Base-by-base conservation (phyloP, 2,113 vertebrate species). In the Saccopteryx leptura region DNA sequence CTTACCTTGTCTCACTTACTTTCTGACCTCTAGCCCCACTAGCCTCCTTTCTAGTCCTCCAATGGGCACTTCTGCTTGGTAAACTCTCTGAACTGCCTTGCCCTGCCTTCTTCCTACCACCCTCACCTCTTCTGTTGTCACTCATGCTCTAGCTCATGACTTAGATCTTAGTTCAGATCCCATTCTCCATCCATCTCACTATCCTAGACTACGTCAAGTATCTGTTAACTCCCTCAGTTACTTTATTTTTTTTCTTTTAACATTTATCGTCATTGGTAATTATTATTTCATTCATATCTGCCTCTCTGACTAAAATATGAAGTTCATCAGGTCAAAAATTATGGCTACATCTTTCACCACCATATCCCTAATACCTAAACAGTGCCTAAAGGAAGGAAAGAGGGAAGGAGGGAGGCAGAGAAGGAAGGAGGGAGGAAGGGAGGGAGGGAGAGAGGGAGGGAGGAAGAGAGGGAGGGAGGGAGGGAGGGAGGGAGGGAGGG, bases 141-240 rank as follows among this genome's bases (percentile, higher is more conserved):
- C 72, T 88, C 15, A 56, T 48, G 76, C 75, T 93, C 50, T 54
- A 93, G 56, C 58, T 71, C 33, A 94, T 84, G 13, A 39, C 26
- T 94, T 95, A 87, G 33, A 83, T 94, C 71, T 90, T 39, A 93
- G 33, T n/a, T 63, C 63, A 90, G 2, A 72, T 65, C 52, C 58
- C 81, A 33, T 92, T 91, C 39, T 33, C 15, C 15, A 82, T 11
- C 26, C 28, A 76, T 33, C 52, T 1, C 50, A 90, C 17, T 2
- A 7, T 31, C 39, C 52, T 13, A 86, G 50, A 50, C 68, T 75
- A 84, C 8, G 11, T 66, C 39, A 60, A 26, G 17, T 87, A 50
- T 91, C 74, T 89, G 11, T 31, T 31, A 76, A 76, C 23, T 75
- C n/a, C 90, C 19, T 50, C 4, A 31, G 58, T 78, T 14, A 46